Evolutionary conservation across 2,888 invertebrate species (phyloP), one percentile per base, ranked within the genome.

Genomic region (Congeria kusceri): DNA sequence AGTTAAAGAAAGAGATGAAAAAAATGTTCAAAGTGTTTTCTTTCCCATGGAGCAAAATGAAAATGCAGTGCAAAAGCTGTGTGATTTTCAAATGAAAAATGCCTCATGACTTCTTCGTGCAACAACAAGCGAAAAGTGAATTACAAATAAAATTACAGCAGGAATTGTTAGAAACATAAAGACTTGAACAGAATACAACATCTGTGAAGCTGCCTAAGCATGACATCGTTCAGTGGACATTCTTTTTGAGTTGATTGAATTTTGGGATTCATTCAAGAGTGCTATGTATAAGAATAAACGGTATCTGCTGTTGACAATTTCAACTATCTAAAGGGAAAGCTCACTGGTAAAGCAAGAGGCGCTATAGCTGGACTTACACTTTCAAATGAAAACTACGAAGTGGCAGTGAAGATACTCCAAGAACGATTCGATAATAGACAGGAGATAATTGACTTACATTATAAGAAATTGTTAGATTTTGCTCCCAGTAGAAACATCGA

Each of bases 371-470:
- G 71, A 15, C 63, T 77, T 15, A 29, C 67, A 28, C 27, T 77
- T 18, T 63, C 71, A 23, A 67, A 71, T 62, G 77, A 77, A 46
- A 77, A 77, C 44, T 76, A 76, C 57, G 44, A 3, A 1, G 47
- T 71, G 32, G 77, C 77, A 5, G 25, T 66, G 18, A 13, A 44
- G 32, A 58, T 71, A 15, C 46, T 77, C 20, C 23, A 71, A 23
- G 71, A 77, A 23, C 27, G 61, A 62, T 77, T 71, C 59, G 66
- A 66, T 39, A 49, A 71, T 53, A 59, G 49, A 66, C 77, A 77
- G 59, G 67, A 66, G 44, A 44, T 77, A 23, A 66, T 76, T 23
- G 66, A 73, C 53, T 18, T 66, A 32, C 73, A 73, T 58, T 73
- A 73, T 20, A 58, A 64, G 15, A 11, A 32, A 9, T n/a, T 72